Base-by-base conservation (phyloP, 2,113 vertebrate genomes). In the Erythrocebus patas region DNA sequence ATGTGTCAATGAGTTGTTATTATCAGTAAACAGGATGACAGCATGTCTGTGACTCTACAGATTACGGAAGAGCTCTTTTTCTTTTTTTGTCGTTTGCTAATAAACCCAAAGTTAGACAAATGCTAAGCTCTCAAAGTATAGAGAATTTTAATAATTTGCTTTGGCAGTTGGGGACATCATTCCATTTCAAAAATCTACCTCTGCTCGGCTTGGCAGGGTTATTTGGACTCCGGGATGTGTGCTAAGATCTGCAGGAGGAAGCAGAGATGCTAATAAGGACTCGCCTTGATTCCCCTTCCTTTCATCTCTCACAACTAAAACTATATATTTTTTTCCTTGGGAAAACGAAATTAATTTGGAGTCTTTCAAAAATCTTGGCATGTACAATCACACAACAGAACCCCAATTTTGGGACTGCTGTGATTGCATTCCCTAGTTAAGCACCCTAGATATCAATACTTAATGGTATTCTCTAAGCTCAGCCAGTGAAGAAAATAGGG, bases 391-490 rank as follows among this genome's bases (percentile, higher is more conserved):
- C n/a, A 91, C 92, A 98, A 97, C 98, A 96, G 97, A 98, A 98
- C 97, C 96, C 96, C 92, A 97, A 98, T 98, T 98, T 98, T 96
- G 90, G 75, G 70, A 92, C 98, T 98, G 98, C 98, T 98, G 97
- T 98, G 98, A 98, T 98, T 98, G 96, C 97, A 97, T 98, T 98
- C 98, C 98, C 98, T 98, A 98, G 98, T 98, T 98, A 99, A 98
- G 98, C 97, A 98, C 98, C 98, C 98, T 99, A 98, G 98, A 99
- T 99, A 99, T 98, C 98, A 99, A 99, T 98, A 99, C 98, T 98
- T 99, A 99, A 99, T 98, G 97, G 98, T 98, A 98, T 99, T 99
- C 99, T 99, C 98, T 98, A 98, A 98, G 98, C 98, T 98, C 98
- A 99, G 98, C 97, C 98, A 98, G 98, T 96, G 98, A 98, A 98